These are phyloP conservation scores for Parnassius mnemosyne DNA, from an alignment of 2,888 invertebrate species.

Conservation along the genomic window DNA sequence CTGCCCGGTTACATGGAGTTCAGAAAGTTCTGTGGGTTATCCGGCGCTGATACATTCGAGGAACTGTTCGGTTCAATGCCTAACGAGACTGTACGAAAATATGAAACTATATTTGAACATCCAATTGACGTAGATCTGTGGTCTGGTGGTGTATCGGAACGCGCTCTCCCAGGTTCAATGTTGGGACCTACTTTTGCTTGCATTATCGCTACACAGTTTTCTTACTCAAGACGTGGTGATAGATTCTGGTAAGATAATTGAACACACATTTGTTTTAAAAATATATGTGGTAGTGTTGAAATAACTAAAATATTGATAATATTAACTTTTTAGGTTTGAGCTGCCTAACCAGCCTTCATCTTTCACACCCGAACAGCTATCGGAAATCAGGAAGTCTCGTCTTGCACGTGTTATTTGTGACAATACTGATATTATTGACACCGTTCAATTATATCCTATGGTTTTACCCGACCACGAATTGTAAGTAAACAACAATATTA, in stretches of 20 bases:
- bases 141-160: slow-evolving; percentile 96
- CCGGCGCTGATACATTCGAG: slow-evolving; percentile 87
- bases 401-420: slow-evolving; percentile 93
- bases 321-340: slow-evolving; percentile 83
- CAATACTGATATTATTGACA: slow-evolving; percentile 95
- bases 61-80: slow-evolving; percentile 93
- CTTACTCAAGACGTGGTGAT: slow-evolving; percentile 92
- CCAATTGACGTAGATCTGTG: slow-evolving; percentile 96
- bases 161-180: slow-evolving; percentile 94
- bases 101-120: slow-evolving; percentile 92
- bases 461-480: slow-evolving; percentile 95
- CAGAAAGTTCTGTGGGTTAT: slow-evolving; percentile 93
- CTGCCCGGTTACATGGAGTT: slow-evolving; percentile 96
- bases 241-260: slow-evolving; percentile 88
- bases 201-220: slow-evolving; percentile 95
- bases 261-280: neutral
- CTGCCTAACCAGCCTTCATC: slow-evolving; percentile 94
- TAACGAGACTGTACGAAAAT: slow-evolving; percentile 91
- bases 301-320: neutral
- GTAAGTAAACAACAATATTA: slow-evolving; percentile 79
- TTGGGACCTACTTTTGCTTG: slow-evolving; percentile 97
- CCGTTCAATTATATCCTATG: slow-evolving; percentile 95
- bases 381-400: slow-evolving; percentile 89
- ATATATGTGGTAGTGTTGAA: neutral
- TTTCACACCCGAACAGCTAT: slow-evolving; percentile 92